Evolutionary conservation across 2,113 vertebrate genomes (phyloP).

Genomic region (Carassius gibelio): DNA sequence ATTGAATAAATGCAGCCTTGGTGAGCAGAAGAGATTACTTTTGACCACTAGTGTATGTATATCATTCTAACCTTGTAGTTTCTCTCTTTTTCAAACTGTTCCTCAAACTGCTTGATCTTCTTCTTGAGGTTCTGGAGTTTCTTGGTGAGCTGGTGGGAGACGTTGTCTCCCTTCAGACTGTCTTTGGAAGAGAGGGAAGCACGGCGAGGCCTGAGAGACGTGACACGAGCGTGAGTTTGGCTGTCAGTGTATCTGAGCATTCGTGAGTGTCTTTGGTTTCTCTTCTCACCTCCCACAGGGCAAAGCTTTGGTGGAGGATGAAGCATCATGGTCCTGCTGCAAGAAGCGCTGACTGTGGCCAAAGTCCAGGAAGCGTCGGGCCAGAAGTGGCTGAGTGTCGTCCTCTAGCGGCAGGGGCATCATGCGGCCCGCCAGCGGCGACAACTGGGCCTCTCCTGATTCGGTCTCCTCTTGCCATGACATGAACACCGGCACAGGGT

Average conservation of each 20-base stretch:
- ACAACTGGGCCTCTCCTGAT: slow-evolving; percentile 93
- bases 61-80: slow-evolving; percentile 83
- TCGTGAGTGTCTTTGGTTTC: background rate
- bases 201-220: slow-evolving; percentile 83
- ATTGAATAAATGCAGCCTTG: too few species aligned
- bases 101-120: slow-evolving; percentile 97
- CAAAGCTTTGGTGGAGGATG: slow-evolving; percentile 88
- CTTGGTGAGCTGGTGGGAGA: slow-evolving; percentile 92
- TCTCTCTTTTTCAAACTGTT: slow-evolving; percentile 95
- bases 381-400: slow-evolving; percentile 83
- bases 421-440: slow-evolving; percentile 95
- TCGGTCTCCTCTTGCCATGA: slow-evolving; percentile 94
- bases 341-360: slow-evolving; percentile 93
- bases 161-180: slow-evolving; percentile 85
- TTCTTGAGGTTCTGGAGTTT: slow-evolving; percentile 91
- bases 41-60: background rate
- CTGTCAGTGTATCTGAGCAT: background rate
- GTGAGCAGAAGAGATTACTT: too few species aligned
- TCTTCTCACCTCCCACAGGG: slow-evolving; percentile 80
- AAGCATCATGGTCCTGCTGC: slow-evolving; percentile 85
- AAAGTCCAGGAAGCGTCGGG: slow-evolving; percentile 91
- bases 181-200: slow-evolving; percentile 92
- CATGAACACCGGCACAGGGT: slow-evolving; percentile 93
- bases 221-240: background rate
- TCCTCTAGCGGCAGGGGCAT: slow-evolving; percentile 86